Base-by-base conservation (phyloP, 2,113 vertebrate genomes). In the Oryzias melastigma region DNA sequence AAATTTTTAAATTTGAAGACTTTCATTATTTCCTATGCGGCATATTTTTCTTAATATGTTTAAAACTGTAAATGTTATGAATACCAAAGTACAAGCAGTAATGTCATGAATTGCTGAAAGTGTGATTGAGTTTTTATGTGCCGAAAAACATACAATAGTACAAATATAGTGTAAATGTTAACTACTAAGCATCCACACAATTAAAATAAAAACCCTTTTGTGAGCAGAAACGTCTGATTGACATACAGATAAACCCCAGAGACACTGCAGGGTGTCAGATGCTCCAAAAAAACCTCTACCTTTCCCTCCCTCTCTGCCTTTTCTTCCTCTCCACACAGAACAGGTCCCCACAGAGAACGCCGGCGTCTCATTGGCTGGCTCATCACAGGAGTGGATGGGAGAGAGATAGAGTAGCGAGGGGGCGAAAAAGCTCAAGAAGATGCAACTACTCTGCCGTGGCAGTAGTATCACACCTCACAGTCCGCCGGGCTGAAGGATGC, bases 281-380 rank as follows among this genome's bases (percentile, higher is more conserved):
- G 62, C 74, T 75, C 78, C 70, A 44, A 87, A 73, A 78, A 74
- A 71, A 78, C 52, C 14, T 65, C 47, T 54, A 49, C 45, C 24
- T 52, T 53, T 68, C 52, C 41, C 45, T 52, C 45, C 57, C 48
- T 57, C 52, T 44, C 45, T 52, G 48, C 57, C 48, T 57, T 49
- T 51, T 58, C 48, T 52, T 56, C 45, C 61, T 58, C 42, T 67
- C 35, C 70, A 47, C 67, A 70, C 79, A 87, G 73, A 81, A 83
- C 81, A 70, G 82, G 80, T 86, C 85, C 82, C 79, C 78, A 86
- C 72, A 80, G 87, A 85, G 77, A 65, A 81, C 54, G 68, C 71
- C 40, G 48, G 75, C 52, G 42, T 86, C 82, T 84, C 74, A 90
- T 86, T 91, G 88, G 87, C 73, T 84, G 80, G 50, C 35, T 41